Base-by-base conservation (phyloP, 2,888 invertebrate species). In the Dione juno region DNA sequence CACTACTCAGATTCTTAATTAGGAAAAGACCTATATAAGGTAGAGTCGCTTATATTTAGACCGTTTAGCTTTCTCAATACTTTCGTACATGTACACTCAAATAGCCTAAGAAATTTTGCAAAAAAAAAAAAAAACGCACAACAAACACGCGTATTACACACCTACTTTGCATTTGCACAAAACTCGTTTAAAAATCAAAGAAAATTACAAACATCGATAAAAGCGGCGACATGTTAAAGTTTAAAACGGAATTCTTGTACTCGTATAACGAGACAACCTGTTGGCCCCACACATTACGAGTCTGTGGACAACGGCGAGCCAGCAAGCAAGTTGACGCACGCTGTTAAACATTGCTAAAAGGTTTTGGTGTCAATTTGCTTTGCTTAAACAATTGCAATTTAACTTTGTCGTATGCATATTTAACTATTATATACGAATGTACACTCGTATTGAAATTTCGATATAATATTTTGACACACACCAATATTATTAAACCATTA, bases 211-310 rank as follows among this genome's bases (percentile, higher is more conserved):
- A 61, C 35, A 54, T 5, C 35, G 35, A 54, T 6, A 37, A 37
- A n/a, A 37, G 37, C n/a, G n/a, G 43, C 28, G n/a, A 21, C 21
- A 9, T 57, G 10, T 43, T 54, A 35, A 14, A 21, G n/a, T 37
- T 61, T 43, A 61, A 45, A 43, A 61, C n/a, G 43, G 28, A 61
- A 61, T 43, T 61, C 59, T 43, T 43, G 43, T 43, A 28, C 59
- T 43, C 21, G 43, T 43, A 28, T 61, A 43, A 59, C 59, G 43
- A 41, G 13, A 41, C 21, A 21, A 59, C 28, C 43, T 35, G 54
- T 35, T 54, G 21, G 14, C 8, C 41, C 14, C n/a, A 41, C 14
- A 35, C 54, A 54, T 35, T 54, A 54, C 28, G 28, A 28, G 28
- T n/a, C n/a, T 35, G 41, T 41, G 41, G 19, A 41, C 37, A 9